Evolutionary conservation across 2,888 invertebrate genomes (phyloP).

Genomic region (Pandemis corylana): DNA sequence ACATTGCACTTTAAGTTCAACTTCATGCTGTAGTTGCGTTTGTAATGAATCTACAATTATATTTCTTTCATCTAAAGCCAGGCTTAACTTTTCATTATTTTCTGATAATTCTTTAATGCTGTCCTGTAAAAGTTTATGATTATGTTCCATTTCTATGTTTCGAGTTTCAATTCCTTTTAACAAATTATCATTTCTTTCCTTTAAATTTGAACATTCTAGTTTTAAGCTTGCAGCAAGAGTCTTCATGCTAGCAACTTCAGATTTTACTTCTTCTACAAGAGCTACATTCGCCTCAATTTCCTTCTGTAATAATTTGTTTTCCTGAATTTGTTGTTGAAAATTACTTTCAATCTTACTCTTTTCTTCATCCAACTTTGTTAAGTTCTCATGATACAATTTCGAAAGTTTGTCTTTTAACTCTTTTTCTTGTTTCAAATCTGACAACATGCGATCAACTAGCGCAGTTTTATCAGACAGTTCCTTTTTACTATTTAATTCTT

Average conservation of each 20-base stretch:
- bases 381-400: constrained; percentile 6
- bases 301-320: constrained; percentile 11
- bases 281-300: not conserved
- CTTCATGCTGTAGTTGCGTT: constrained; percentile 3
- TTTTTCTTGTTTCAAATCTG: constrained; percentile 16
- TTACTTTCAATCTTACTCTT: constrained; percentile 11
- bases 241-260: constrained; percentile 3
- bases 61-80: constrained; percentile 1
- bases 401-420: constrained; percentile 20
- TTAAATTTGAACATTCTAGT: constrained; percentile 6
- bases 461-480: constrained; percentile 17
- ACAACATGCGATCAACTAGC: constrained; percentile 1
- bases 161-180: constrained; percentile 8
- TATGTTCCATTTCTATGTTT: constrained; percentile 11
- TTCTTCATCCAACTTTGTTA: constrained; percentile 3
- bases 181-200: constrained; percentile 22
- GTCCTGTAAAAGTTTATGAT: constrained; percentile 5
- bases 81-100: constrained; percentile 7
- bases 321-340: constrained; percentile 1
- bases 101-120: not conserved
- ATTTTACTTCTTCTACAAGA: constrained; percentile 3
- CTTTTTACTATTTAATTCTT: constrained; percentile 12
- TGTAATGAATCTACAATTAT: constrained; percentile 1
- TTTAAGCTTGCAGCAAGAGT: constrained; percentile 2
- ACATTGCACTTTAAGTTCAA: not conserved